Evolutionary conservation across 1,140 invertebrate genomes (phyloP), one percentile per base, ranked within the genome.

Genomic region (Leguminivora glycinivorella): DNA sequence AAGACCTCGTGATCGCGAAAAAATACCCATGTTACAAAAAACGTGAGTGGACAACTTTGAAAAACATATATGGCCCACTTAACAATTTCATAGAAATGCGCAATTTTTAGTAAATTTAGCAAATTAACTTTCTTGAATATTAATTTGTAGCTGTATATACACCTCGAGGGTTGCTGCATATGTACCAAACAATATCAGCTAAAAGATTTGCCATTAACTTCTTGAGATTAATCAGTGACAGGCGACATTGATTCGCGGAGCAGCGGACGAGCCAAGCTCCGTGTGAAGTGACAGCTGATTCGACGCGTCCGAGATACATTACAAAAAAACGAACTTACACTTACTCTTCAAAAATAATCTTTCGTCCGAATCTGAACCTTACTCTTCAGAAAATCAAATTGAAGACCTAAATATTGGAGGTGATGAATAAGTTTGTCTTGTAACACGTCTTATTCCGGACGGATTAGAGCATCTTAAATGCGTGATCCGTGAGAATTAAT

Each of bases 211-310:
- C 58, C 56, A 63, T 63, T 63, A 63, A 31, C 25, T 34, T 63
- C 26, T 31, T 63, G 6, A 17, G 19, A 63, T 26, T 79, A 81
- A 81, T 75, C 73, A 80, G 79, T 72, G 70, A 43, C 63, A 69
- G 77, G 75, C 70, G 82, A 87, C 80, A 82, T 81, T 76, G 70
- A 78, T 67, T 71, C 75, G 76, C 73, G 47, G 47, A 52, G 47
- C 17, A 52, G 47, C 47, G 68, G 76, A 83, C 78, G 72, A 77
- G 73, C 75, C 83, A 84, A 87, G 78, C 80, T 72, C 70, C 83
- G 81, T 84, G 81, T 77, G 83, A 87, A 87, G 78, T 84, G 84
- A 87, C 85, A 89, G 82, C 82, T 83, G 81, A 86, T 86, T 83
- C 73, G 83, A 80, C 79, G 67, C 77, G 74, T 79, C 73, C 74